phyloP scores from a whole-genome alignment of 2,888 invertebrate genomes.

The Adelphocoris suturalis region DNA sequence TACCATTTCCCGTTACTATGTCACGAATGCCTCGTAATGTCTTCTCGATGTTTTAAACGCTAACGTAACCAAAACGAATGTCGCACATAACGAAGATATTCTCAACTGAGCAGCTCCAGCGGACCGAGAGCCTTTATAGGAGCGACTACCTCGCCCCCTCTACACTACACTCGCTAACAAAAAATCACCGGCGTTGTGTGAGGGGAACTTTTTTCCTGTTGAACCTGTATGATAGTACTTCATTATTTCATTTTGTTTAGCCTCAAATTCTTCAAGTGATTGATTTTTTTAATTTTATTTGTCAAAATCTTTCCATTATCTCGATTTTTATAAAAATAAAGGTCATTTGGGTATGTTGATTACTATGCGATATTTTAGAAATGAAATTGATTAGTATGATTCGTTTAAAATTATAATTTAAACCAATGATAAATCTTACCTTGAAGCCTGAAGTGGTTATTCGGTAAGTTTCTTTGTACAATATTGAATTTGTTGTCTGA shows the following conservation, averaged over 20 bases:
- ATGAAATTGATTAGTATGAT: too few relatives aligned
- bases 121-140: background rate
- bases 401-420: too few relatives aligned
- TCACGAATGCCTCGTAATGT: background rate
- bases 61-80: background rate
- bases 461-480: too few relatives aligned
- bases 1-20: conserved; percentile 10
- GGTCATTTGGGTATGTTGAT: background rate
- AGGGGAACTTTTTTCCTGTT: background rate
- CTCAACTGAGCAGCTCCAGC: background rate
- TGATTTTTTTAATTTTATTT: background rate
- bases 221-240: background rate
- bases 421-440: too few relatives aligned
- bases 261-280: background rate
- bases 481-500: too few relatives aligned
- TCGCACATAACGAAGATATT: conserved; percentile 18
- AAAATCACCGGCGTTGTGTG: background rate
- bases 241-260: background rate
- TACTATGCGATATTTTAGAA: too few relatives aligned
- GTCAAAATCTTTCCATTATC: background rate
- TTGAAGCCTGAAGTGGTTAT: too few relatives aligned
- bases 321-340: background rate
- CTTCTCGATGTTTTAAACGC: conserved; percentile 28
- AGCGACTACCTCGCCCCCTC: background rate
- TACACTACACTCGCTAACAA: background rate